phyloP scores from a whole-genome alignment of 2,888 invertebrate species.

The Drosophila vallismaia region DNA sequence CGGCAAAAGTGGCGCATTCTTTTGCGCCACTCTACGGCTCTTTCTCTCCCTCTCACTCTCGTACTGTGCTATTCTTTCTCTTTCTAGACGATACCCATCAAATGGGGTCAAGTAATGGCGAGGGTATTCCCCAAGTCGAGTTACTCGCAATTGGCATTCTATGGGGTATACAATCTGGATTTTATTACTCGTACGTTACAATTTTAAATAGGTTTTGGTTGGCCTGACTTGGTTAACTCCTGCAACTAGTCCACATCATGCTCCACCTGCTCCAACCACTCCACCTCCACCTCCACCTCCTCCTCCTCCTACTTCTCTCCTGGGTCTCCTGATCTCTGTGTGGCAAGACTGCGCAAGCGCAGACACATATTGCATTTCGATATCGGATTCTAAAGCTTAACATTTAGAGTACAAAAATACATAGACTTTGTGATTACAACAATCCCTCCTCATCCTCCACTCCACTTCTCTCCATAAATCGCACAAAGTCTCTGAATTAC shows the following conservation, averaged over 20 bases:
- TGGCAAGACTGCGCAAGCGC: constrained; percentile 27
- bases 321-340: neutral
- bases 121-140: constrained; percentile 23
- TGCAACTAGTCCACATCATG: neutral
- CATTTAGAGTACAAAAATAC: constrained; percentile 73
- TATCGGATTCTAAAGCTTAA: constrained; percentile 58
- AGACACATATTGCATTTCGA: neutral
- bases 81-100: constrained; percentile 23
- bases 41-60: neutral
- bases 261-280: neutral
- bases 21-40: neutral
- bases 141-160: constrained; percentile 31
- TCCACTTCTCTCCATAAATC: constrained; percentile 9
- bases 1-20: constrained; percentile 16
- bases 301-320: neutral
- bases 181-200: constrained; percentile 25
- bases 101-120: constrained; percentile 19
- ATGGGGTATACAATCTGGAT: constrained; percentile 23
- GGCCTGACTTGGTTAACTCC: constrained; percentile 15
- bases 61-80: neutral
- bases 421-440: constrained; percentile 59
- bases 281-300: neutral
- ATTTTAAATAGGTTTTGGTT: constrained; percentile 30
- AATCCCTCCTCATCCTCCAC: constrained; percentile 12
- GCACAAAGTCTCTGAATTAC: constrained; percentile 34